Evolutionary conservation across 2,797 vertebrate genomes (phyloP), one percentile per base, ranked within the genome.

Genomic region (Cuniculus paca): DNA sequence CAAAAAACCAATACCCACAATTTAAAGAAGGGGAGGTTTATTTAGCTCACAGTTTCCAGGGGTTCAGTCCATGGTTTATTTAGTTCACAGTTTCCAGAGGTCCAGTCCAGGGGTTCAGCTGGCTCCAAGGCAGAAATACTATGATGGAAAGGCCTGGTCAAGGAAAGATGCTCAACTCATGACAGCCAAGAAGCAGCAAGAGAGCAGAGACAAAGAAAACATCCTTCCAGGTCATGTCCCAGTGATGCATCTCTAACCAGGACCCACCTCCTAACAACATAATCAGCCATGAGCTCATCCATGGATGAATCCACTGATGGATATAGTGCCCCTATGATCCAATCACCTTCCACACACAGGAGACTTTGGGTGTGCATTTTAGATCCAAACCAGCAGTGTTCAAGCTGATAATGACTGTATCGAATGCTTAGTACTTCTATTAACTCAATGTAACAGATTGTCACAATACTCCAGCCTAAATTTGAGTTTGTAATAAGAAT

Each of bases 351-450:
- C 70, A 12, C 6, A 45, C 22, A 14, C 24, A 45, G 70, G 39
- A 74, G 70, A 74, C 12, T 45, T 45, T 2, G 22, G 70, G 39
- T 24, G 22, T 19, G 3, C 22, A 20, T 72, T 26, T 42, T 72
- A 39, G 70, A 72, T 26, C 22, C 24, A 24, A 45, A 14, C 39
- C 39, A 28, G 70, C 39, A 14, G 12, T 14, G 24, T 45, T 12
- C 39, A 1, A 2, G 19, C 68, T 31, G 50, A 61, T 16, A 0
- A 12, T 26, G 58, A n/a, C 1, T 6, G 5, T 31, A 1, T 24
- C 34, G 10, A 72, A 26, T 34, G 31, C 58, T 84, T 77, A 39
- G 54, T 39, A 10, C 52, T 90, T 74, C 34, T 34, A 65, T 50
- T 63, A 50, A 0, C 74, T 78, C 39, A 34, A 34, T 79, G 48